Percentiles rank a stretch among this genome's conserved stretches.
These are phyloP conservation scores for Hesperophylax magnus DNA, from an alignment of 1,140 invertebrate genomes.

Conservation along the genomic window DNA sequence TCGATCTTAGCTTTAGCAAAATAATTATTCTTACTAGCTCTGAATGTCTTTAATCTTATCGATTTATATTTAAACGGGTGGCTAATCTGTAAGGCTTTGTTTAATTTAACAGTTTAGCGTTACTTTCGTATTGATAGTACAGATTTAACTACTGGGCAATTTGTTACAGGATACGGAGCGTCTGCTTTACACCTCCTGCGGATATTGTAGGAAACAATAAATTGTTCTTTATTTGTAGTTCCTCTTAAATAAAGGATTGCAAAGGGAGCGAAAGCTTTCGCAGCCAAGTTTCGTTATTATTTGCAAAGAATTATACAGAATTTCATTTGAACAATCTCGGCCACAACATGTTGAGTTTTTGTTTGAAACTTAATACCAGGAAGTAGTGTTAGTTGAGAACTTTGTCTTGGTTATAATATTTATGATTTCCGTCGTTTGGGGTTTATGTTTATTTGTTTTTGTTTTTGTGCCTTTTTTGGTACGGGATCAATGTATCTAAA, in stretches of 20 bases:
- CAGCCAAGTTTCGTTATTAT: background rate
- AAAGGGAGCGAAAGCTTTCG: background rate
- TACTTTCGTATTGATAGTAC: constrained; percentile 21
- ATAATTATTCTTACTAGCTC: background rate
- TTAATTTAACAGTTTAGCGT: constrained; percentile 22
- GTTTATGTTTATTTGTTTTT: too few species aligned
- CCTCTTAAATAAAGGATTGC: background rate
- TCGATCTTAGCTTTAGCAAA: background rate
- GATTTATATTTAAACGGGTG: constrained; percentile 17
- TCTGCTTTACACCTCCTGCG: background rate
- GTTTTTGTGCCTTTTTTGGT: too few species aligned
- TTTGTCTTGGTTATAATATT: too few species aligned
- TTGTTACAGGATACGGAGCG: constrained; percentile 12
- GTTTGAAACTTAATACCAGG: too few species aligned
- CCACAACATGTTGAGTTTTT: background rate
- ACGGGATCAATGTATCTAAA: too few species aligned
- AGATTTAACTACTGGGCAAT: constrained; percentile 32
- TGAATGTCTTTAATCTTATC: background rate
- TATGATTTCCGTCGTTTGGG: too few species aligned
- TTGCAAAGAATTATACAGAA: background rate
- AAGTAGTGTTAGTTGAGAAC: too few species aligned
- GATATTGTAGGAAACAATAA: constrained; percentile 30
- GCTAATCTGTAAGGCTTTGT: constrained; percentile 26
- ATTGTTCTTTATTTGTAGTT: constrained; percentile 25
- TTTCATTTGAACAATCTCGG: background rate